A percentile compares a stretch with the other conserved stretches of the same genome.
phyloP scores from a whole-genome alignment of 1,140 invertebrate genomes.

The Drosophila littoralis region DNA sequence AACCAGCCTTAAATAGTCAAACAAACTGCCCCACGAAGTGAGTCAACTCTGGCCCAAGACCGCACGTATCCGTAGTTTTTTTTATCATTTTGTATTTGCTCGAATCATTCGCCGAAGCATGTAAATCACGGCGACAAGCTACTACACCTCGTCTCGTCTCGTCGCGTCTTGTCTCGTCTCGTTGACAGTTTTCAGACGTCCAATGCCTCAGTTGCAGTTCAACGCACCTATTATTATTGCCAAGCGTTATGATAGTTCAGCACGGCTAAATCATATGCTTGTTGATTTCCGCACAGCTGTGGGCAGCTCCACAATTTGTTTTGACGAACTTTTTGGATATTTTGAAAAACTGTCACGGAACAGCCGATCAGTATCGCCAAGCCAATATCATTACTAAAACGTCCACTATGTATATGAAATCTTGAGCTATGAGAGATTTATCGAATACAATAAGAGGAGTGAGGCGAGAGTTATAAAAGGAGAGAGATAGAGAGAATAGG shows the following conservation, averaged over 20 bases:
- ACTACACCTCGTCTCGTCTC: constrained; percentile 14
- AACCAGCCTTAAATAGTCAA: constrained; percentile 61
- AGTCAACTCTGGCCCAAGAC: constrained; percentile 13
- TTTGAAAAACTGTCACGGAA: constrained; percentile 31
- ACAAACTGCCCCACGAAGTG: constrained; percentile 9
- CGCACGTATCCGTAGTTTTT: constrained; percentile 48
- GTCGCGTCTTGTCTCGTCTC: neutral
- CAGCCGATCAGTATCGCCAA: neutral
- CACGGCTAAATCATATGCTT: constrained; percentile 46
- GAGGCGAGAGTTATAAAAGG: too few species aligned
- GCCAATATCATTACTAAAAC: neutral
- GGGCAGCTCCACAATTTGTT: constrained; percentile 4
- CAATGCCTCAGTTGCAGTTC: constrained; percentile 67
- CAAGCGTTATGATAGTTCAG: constrained; percentile 23
- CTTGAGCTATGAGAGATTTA: too few species aligned
- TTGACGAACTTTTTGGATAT: constrained; percentile 2
- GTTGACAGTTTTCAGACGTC: constrained; percentile 36
- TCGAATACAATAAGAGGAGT: too few species aligned
- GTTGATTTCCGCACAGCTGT: constrained; percentile 49
- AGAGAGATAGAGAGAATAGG: too few species aligned
- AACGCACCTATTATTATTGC: constrained; percentile 52
- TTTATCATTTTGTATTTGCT: constrained; percentile 51
- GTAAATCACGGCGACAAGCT: constrained; percentile 61
- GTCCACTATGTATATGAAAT: neutral
- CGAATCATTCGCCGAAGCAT: constrained; percentile 60